Conservation (phyloP, 2,797 vertebrate genomes). For the Takifugu rubripes region DNA sequence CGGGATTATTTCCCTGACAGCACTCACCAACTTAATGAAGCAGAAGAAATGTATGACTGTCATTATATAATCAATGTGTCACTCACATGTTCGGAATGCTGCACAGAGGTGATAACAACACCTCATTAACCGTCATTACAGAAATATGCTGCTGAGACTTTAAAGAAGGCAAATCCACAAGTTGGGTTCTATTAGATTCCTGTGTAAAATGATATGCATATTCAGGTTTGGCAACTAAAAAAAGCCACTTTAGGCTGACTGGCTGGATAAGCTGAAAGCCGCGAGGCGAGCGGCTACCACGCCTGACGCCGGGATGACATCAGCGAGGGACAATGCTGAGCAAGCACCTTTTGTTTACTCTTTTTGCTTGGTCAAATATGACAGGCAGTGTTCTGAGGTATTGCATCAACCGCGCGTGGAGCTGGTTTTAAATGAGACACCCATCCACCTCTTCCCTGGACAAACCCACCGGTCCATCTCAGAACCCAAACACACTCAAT, state of each 20-base stretch:
- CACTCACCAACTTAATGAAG: too few relatives aligned
- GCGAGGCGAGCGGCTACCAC: too few relatives aligned
- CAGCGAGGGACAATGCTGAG: slow-evolving; percentile 29
- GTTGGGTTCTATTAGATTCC: background rate
- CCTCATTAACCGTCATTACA: background rate
- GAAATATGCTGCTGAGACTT: background rate
- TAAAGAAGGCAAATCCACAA: background rate
- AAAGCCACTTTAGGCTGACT: too few relatives aligned
- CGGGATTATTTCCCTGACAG: background rate
- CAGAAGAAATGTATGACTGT: too few relatives aligned
- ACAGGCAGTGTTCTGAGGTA: slow-evolving; percentile 4
- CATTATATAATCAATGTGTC: too few relatives aligned
- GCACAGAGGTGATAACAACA: background rate
- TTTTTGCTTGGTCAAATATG: slow-evolving; percentile 40
- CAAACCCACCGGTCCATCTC: too few relatives aligned
- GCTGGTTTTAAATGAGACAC: slow-evolving; percentile 16
- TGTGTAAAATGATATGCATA: background rate
- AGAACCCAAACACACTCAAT: too few relatives aligned
- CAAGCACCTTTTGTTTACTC: slow-evolving; percentile 32
- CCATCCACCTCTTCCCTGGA: too few relatives aligned
- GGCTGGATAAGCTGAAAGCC: too few relatives aligned
- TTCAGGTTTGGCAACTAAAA: background rate
- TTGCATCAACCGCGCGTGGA: slow-evolving; percentile 2
- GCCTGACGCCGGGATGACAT: slow-evolving; percentile 4
- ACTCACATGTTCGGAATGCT: background rate